phyloP scores from a whole-genome alignment of 2,888 invertebrate species.

The Ditylenchus weischeri region DNA sequence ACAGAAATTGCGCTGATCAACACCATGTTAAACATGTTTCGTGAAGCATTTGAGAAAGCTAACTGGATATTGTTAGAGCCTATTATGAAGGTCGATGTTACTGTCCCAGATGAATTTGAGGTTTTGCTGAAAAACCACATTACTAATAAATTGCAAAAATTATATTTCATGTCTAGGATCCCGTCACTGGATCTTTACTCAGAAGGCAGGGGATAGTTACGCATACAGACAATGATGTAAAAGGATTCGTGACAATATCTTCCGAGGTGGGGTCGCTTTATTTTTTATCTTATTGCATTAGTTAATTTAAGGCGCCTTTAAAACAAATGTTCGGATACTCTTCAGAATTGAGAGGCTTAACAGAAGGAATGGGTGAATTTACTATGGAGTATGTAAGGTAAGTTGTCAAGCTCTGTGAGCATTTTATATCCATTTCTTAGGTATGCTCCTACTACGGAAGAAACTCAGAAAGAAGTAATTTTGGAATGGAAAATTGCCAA shows the following conservation, averaged over 20 bases:
- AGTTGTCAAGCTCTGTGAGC: neutral
- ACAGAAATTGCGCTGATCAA: conserved; percentile 89
- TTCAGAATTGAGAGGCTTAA: conserved; percentile 82
- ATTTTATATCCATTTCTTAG: conserved; percentile 6
- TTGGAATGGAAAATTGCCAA: conserved; percentile 50
- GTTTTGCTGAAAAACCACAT: no score
- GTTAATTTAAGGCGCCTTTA: conserved; percentile 72
- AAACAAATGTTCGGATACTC: conserved; percentile 98
- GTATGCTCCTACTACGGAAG: conserved; percentile 32
- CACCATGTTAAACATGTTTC: conserved; percentile 88
- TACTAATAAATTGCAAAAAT: no score
- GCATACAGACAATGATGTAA: conserved; percentile 74
- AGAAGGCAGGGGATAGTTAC: conserved; percentile 82
- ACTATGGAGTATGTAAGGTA: conserved; percentile 82
- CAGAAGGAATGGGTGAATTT: conserved; percentile 97
- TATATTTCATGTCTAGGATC: conserved; percentile 28
- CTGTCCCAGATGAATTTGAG: conserved; percentile 72
- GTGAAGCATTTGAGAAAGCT: conserved; percentile 78
- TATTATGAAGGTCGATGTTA: conserved; percentile 90
- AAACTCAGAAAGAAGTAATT: conserved; percentile 40
- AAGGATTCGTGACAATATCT: conserved; percentile 65
- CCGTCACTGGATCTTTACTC: conserved; percentile 76
- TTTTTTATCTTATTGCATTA: no score
- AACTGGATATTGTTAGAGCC: conserved; percentile 90
- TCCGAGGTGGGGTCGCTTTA: conserved; percentile 37